Evolutionary conservation across 2,113 vertebrate species (phyloP).

Genomic region (Danionella cerebrum): DNA sequence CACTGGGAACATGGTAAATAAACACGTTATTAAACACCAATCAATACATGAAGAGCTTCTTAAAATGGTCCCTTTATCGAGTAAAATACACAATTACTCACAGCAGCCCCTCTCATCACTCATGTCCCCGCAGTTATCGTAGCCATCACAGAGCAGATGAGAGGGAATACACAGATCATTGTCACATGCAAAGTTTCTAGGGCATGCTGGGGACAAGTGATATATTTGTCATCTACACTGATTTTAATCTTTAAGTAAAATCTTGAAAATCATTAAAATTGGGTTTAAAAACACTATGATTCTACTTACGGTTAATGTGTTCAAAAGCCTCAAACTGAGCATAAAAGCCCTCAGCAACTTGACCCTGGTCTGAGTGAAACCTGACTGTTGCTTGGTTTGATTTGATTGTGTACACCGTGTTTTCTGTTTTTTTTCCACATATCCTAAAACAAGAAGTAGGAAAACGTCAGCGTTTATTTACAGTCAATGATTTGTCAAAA

Average conservation of each 20-base stretch:
- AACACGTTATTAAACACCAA: not conserved
- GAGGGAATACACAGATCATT: constrained; percentile 71
- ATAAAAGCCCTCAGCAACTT: constrained; percentile 74
- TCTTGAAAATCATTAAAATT: not conserved
- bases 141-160: constrained; percentile 74
- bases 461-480: too few relatives aligned
- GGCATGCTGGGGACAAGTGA: constrained; percentile 60
- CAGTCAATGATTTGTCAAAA: too few relatives aligned
- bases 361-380: constrained; percentile 75
- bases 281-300: not conserved
- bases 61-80: not conserved
- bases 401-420: constrained; percentile 60
- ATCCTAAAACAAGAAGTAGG: constrained; percentile 57
- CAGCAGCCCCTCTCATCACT: constrained; percentile 79
- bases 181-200: constrained; percentile 70
- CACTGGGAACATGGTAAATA: constrained; percentile 32
- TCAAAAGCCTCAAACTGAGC: constrained; percentile 76
- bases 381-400: constrained; percentile 63
- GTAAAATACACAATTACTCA: constrained; percentile 52
- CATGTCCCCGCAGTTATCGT: constrained; percentile 77
- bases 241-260: too few relatives aligned
- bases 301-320: constrained; percentile 73
- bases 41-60: not conserved
- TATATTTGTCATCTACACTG: not conserved
- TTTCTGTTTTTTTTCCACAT: constrained; percentile 63